Evolutionary conservation across 2,113 vertebrate species (phyloP).

Genomic region (Corythornis vintsioides): DNA sequence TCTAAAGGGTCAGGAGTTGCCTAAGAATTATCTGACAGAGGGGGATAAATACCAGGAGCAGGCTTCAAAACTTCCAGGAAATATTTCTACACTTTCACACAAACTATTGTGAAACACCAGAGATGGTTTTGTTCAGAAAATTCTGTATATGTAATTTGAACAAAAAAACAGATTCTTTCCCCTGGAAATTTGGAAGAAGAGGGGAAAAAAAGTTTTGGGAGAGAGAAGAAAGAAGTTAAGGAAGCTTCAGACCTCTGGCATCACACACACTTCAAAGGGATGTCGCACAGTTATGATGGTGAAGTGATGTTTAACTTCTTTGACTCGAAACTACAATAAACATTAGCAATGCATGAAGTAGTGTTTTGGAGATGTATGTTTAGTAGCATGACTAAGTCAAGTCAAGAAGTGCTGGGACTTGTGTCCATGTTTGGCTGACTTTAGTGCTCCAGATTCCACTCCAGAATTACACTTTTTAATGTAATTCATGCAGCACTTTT

Average conservation of each 20-base stretch:
- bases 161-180: not conserved
- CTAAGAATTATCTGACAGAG: not conserved
- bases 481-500: not conserved
- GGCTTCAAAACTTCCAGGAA: not conserved
- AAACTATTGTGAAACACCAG: not conserved
- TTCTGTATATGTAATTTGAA: not conserved
- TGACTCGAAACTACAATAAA: not conserved
- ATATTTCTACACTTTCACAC: not conserved
- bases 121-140: not conserved
- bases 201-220: not conserved
- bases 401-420: not conserved
- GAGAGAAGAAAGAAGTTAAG: not conserved
- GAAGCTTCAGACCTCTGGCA: not conserved
- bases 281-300: not conserved
- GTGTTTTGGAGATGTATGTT: not conserved
- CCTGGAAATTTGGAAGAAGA: not conserved
- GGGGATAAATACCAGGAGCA: not conserved
- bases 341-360: not conserved
- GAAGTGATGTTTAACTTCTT: not conserved
- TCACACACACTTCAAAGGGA: rapidly evolving
- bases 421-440: not conserved
- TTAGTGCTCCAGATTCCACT: not conserved
- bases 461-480: not conserved
- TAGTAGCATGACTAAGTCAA: not conserved
- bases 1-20: not conserved